Percentiles rank a stretch among this genome's conserved stretches.
Evolutionary conservation across 1,140 invertebrate genomes (phyloP).

Genomic region (Trachymyrmex cornetzi): DNA sequence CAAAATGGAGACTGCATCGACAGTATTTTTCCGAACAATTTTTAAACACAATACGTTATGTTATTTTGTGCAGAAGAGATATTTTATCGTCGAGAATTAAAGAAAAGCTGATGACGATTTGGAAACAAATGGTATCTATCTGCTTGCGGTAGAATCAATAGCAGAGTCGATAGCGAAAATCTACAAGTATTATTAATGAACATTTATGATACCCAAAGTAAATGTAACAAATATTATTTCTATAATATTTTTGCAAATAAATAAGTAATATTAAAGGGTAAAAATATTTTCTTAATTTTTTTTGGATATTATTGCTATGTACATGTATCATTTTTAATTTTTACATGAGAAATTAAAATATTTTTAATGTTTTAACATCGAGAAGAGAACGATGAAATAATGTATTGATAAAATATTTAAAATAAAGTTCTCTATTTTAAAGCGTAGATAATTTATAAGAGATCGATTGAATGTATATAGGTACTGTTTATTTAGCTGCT

Average conservation of each 20-base stretch:
- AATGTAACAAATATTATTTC: neutral
- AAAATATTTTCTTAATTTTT: neutral
- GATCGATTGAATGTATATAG: neutral
- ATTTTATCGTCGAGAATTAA: slow-evolving; percentile 46
- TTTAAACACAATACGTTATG: slow-evolving; percentile 35
- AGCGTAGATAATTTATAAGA: neutral
- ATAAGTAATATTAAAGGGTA: neutral
- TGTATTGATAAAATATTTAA: neutral
- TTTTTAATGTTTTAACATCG: neutral
- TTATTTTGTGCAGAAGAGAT: slow-evolving; percentile 36
- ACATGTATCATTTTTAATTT: neutral
- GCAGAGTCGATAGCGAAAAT: neutral
- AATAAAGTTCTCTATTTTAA: neutral
- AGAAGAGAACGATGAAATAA: neutral
- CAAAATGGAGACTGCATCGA: slow-evolving; percentile 46
- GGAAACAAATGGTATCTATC: neutral
- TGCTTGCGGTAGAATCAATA: neutral
- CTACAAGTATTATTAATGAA: neutral
- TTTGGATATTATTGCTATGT: neutral
- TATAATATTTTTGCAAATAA: slow-evolving; percentile 1
- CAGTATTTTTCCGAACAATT: slow-evolving; percentile 47
- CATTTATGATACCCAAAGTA: neutral
- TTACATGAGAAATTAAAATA: neutral
- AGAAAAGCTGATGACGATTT: slow-evolving; percentile 4
- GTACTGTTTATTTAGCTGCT: neutral